Conservation (phyloP, 53 echinoderm and acorn worm species). For the Stichopus horrens region DNA sequence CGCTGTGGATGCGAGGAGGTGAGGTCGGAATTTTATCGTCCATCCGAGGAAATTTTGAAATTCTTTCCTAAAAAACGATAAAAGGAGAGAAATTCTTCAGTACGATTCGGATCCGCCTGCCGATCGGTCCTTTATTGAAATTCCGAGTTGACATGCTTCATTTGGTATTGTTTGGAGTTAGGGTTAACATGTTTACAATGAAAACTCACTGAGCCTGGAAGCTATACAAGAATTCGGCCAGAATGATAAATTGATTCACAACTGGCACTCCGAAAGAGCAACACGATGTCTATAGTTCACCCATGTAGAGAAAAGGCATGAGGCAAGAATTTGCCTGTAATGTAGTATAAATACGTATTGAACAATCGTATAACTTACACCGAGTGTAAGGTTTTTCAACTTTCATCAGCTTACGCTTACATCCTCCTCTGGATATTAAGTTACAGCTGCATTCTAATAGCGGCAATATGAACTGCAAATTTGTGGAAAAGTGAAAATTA, state of each 20-base stretch:
- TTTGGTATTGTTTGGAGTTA: slow-evolving; percentile 37
- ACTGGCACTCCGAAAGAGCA: not conserved
- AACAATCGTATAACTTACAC: too few species aligned
- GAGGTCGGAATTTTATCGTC: not conserved
- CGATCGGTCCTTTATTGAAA: not conserved
- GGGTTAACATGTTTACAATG: slow-evolving; percentile 33
- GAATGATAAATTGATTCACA: slow-evolving; percentile 19
- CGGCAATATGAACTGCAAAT: too few species aligned
- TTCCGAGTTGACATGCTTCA: slow-evolving; percentile 8
- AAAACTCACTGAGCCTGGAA: slow-evolving; percentile 3
- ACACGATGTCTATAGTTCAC: too few species aligned
- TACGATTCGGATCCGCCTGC: not conserved
- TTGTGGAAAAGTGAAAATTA: too few species aligned
- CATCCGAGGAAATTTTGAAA: not conserved
- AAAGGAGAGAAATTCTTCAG: not conserved
- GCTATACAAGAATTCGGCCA: not conserved
- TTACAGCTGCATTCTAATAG: too few species aligned
- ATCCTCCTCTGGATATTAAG: too few species aligned
- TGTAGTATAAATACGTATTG: too few species aligned
- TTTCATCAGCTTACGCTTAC: too few species aligned
- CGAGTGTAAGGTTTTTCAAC: too few species aligned
- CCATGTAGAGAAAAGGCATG: too few species aligned
- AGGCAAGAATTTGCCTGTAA: too few species aligned
- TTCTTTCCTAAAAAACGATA: not conserved
- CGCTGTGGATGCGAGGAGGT: not conserved